Evolutionary conservation across 2,797 vertebrate species (phyloP), one percentile per base, ranked within the genome.

Genomic region (Staurois parvus): DNA sequence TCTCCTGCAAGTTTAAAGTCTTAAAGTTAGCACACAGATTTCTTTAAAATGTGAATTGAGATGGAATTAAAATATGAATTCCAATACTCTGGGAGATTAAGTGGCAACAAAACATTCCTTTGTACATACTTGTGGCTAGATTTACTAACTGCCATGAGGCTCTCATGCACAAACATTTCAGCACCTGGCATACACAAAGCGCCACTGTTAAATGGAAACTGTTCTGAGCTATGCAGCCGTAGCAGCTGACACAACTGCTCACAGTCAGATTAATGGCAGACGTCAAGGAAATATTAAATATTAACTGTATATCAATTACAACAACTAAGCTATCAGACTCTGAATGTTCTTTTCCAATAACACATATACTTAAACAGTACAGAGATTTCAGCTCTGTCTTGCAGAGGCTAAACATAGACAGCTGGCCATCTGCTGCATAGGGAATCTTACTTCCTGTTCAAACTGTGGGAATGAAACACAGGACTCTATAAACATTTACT

Each of bases 381-480:
- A 52, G 17, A 17, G 17, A 52, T 17, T 45, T 45, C 11, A 8
- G 42, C 3, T 45, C 13, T 45, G 42, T 19, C 13, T 17, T 52
- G 48, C 15, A 52, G 17, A 52, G 48, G 48, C 15, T 15, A 19
- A 52, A 52, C 48, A 52, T 17, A 13, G 48, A 52, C 48, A 52
- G 48, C 48, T 52, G 48, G 48, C 17, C 59, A 64, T 64, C n/a
- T 24, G 59, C n/a, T 24, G 21, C 45, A 34, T 30, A 52, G 70
- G 26, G 29, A 80, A 56, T 56, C 11, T 32, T 30, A 40, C 28
- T 52, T 68, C 64, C 77, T 79, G 34, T 32, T 52, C 17, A 28
- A 56, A 67, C 42, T 70, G 67, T 80, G 78, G 78, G 67, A 80
- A 70, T n/a, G 42, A 24, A 15, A 5, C 6, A n/a, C 7, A 24